phyloP scores from a whole-genome alignment of 2,113 vertebrate genomes.

The Alces alces region DNA sequence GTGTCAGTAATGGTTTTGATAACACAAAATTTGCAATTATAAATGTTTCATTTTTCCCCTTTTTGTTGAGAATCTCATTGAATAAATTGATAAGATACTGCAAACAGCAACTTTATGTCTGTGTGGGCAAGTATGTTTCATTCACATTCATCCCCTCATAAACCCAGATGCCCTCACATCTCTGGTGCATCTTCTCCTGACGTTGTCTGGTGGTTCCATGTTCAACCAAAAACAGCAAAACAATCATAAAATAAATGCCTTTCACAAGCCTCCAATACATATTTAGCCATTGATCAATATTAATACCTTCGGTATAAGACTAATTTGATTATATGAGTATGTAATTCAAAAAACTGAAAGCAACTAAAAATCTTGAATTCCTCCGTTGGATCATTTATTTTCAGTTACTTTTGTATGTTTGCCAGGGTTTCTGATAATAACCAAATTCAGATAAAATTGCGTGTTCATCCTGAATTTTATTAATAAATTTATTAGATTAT shows the following conservation, averaged over 20 bases:
- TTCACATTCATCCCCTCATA: background rate
- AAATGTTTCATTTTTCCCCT: background rate
- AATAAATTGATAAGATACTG: background rate
- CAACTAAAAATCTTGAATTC: background rate
- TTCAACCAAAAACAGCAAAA: background rate
- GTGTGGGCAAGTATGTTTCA: background rate
- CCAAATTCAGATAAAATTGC: background rate
- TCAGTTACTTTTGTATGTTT: background rate
- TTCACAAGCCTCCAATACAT: background rate
- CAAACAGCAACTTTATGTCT: background rate
- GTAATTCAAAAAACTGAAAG: background rate
- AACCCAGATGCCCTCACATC: background rate
- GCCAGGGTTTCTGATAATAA: background rate
- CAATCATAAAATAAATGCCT: background rate
- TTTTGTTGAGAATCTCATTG: background rate
- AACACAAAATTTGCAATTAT: background rate
- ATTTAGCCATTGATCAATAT: background rate
- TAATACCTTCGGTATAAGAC: background rate
- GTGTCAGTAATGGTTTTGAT: background rate
- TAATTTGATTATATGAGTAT: background rate
- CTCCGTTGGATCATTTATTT: background rate
- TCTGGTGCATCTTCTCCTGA: background rate
- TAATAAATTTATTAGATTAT: background rate
- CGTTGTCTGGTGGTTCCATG: background rate
- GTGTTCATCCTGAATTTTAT: background rate